Conservation (phyloP, 2,113 vertebrate species). For the Carettochelys insculpta region DNA sequence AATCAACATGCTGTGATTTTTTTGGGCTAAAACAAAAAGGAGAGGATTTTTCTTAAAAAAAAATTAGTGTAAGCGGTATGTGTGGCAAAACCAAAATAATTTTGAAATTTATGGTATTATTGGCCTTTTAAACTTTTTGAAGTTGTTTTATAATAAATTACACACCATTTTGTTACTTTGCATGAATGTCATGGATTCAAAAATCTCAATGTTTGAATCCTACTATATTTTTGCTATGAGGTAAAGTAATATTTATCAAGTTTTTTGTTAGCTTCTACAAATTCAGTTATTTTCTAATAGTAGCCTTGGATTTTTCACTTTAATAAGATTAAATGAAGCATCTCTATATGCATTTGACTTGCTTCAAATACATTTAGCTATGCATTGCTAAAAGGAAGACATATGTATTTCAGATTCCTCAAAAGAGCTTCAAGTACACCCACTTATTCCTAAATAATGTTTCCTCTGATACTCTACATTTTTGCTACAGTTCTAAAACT, state of each 20-base stretch:
- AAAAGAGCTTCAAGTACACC: neutral
- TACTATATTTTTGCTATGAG: neutral
- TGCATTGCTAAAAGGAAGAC: neutral
- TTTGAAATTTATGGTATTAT: neutral
- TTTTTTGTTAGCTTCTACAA: neutral
- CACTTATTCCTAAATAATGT: neutral
- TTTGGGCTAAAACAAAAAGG: neutral
- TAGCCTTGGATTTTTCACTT: neutral
- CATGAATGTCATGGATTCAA: neutral
- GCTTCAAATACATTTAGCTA: neutral
- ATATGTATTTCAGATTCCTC: neutral
- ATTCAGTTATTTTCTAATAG: neutral
- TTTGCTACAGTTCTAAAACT: neutral
- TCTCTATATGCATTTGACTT: too few species aligned
- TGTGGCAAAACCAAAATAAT: conserved; percentile 30
- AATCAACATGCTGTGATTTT: neutral
- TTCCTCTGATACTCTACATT: neutral
- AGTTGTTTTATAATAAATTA: neutral
- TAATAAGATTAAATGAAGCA: neutral
- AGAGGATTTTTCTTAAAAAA: neutral
- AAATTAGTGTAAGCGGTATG: conserved; percentile 19
- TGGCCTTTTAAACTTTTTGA: neutral
- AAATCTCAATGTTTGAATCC: neutral
- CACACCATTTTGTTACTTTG: neutral
- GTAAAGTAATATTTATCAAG: neutral